Base-by-base conservation (phyloP, 2,888 invertebrate species). In the Entomobrya proxima region DNA sequence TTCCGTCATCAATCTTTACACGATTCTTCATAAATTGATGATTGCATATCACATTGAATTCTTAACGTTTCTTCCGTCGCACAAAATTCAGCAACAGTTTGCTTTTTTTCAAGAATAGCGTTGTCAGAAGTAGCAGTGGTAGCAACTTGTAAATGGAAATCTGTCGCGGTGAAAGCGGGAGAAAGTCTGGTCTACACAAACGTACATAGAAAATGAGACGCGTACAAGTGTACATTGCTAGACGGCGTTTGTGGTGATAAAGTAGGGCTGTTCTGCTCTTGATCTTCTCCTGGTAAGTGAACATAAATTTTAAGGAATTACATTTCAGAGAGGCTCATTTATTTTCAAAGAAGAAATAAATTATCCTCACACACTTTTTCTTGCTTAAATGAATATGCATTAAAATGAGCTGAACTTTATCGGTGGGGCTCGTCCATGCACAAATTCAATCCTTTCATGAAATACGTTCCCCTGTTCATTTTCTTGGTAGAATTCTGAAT, bases 61-160 rank as follows among this genome's bases (percentile, higher is more conserved):
- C 2, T 52, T 11, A 13, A 15, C 55, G n/a, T 35, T 11, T 32
- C 5, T 40, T 35, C 18, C 9, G 24, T 40, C 21, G 21, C 44
- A 40, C 27, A 69, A 18, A 44, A 50, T 52, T 55, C 72, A 74
- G 74, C 74, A 75, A 75, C 75, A 75, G 75, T 75, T 75, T 75
- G 75, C 55, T 75, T 44, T 27, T 44, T 24, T 61, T 30, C 52
- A 18, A 64, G n/a, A n/a, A n/a, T n/a, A n/a, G n/a, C 11, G 37
- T 27, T 37, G n/a, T n/a, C n/a, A n/a, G n/a, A n/a, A n/a, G n/a
- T n/a, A n/a, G n/a, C n/a, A n/a, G n/a, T n/a, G n/a, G n/a, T n/a
- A n/a, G n/a, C n/a, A n/a, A n/a, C n/a, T n/a, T n/a, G 21, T 37
- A 37, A 61, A 37, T 37, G 64, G 35, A 21, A 61, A 37, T 11